Base-by-base conservation (phyloP, 1,140 invertebrate genomes). In the Drosophila lacertosa region DNA sequence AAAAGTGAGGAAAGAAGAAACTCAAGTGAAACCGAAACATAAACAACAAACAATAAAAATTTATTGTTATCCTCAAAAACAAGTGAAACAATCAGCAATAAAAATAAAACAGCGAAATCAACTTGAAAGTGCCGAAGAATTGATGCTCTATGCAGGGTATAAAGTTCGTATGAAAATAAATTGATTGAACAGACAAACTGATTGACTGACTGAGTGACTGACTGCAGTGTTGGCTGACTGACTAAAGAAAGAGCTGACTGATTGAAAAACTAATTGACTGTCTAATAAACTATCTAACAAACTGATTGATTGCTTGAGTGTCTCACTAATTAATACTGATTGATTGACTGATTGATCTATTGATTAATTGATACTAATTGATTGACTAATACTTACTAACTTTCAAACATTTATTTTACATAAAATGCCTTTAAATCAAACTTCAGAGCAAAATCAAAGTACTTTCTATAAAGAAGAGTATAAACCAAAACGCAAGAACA, bases 51-150 rank as follows among this genome's bases (percentile, higher is more conserved):
- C 40, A 77, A 86, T 86, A 86, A 86, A 86, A 77, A 86, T 86
- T 86, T 84, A 86, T 86, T 84, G 81, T 80, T 86, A 80, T 86
- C 81, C 77, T 79, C 45, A 60, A 74, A 74, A 77, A 44, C 58
- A 80, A 86, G 73, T 74, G 74, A 86, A 86, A 86, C 81, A 86
- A 86, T 86, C 81, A 80, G 81, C 81, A 77, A 86, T 86, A 86
- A 86, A 86, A 80, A 57, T 54, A 39, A 68, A 80, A 64, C 22
- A 63, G 33, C n/a, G 2, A 37, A 54, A 39, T 58, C 6, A 9
- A 6, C n/a, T 44, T 10, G 2, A 5, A 18, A 51, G 16, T 26
- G 15, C 15, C 15, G 37, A 33, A 18, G 7, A 4, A 47, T 18
- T 37, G 20, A 68, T 64, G 18, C 59, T 55, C 39, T 29, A 33